Percentiles rank a stretch among this genome's conserved stretches.
Conservation (phyloP, 2,888 invertebrate genomes). For the Julus scandinavius region DNA sequence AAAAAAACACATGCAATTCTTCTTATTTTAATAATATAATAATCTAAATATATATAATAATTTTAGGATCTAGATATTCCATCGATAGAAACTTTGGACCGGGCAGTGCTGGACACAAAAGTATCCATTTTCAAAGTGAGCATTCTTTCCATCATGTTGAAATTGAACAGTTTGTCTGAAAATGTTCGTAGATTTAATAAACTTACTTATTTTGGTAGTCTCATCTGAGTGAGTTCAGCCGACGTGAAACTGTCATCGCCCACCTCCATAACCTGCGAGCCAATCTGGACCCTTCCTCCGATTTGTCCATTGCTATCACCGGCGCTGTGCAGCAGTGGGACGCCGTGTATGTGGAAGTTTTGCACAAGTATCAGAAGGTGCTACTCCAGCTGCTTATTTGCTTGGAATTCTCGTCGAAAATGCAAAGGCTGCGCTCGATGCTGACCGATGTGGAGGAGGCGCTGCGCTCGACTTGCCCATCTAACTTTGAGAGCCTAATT, state of each 20-base stretch:
- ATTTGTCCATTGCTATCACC: not conserved
- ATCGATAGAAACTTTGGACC: not conserved
- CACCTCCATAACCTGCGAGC: constrained; percentile 31
- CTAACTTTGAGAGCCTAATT: constrained; percentile 49
- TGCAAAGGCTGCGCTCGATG: constrained; percentile 33
- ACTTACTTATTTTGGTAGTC: constrained; percentile 18
- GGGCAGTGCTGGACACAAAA: constrained; percentile 9
- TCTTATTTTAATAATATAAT: too few relatives aligned
- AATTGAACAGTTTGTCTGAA: not conserved
- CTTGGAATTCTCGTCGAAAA: constrained; percentile 53
- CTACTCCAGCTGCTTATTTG: constrained; percentile 40
- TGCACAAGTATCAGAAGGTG: constrained; percentile 53
- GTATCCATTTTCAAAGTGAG: constrained; percentile 41
- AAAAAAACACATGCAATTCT: not conserved
- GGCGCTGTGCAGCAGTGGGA: constrained; percentile 50
- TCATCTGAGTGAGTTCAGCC: constrained; percentile 51
- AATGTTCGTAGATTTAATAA: not conserved
- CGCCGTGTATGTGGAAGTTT: constrained; percentile 31
- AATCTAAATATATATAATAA: not conserved
- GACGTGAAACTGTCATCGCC: constrained; percentile 43
- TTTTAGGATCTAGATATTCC: constrained; percentile 48
- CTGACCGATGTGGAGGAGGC: constrained; percentile 48
- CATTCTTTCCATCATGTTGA: not conserved
- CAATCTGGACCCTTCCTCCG: constrained; percentile 13
- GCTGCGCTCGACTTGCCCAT: constrained; percentile 43